Percentiles rank a stretch among this genome's conserved stretches.
phyloP scores from a whole-genome alignment of 2,113 vertebrate genomes.

The Podarcis muralis region DNA sequence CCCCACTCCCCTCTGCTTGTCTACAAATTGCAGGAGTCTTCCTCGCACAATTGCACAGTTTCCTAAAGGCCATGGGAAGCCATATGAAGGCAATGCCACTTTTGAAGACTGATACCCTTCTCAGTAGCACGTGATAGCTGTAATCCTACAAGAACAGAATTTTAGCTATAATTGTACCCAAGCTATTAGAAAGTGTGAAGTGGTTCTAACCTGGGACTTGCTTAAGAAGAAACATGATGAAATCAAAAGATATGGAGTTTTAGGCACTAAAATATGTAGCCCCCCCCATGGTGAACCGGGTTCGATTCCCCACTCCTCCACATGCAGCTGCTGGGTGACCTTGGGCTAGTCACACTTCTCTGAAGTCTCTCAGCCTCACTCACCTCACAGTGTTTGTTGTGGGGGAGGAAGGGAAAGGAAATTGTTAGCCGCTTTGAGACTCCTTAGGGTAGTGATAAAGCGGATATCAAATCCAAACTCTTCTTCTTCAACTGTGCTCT shows the following conservation, averaged over 20 bases:
- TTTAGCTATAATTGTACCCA: not conserved
- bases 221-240: not conserved
- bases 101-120: not conserved
- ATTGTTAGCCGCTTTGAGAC: too few relatives aligned
- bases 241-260: not conserved
- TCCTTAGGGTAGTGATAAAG: too few relatives aligned
- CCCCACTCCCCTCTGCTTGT: not conserved
- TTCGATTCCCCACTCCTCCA: too few relatives aligned
- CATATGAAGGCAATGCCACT: not conserved
- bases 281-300: too few relatives aligned
- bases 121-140: not conserved
- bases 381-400: too few relatives aligned
- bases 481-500: not conserved
- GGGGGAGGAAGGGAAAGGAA: too few relatives aligned
- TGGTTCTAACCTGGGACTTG: not conserved
- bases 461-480: too few relatives aligned
- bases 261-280: not conserved
- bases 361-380: too few relatives aligned
- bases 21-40: not conserved
- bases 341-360: too few relatives aligned
- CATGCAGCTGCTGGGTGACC: too few relatives aligned
- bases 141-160: not conserved
- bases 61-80: not conserved
- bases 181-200: not conserved
- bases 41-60: fast-evolving